Conservation (phyloP, 2,888 invertebrate species). For the Steinernema scapterisci region DNA sequence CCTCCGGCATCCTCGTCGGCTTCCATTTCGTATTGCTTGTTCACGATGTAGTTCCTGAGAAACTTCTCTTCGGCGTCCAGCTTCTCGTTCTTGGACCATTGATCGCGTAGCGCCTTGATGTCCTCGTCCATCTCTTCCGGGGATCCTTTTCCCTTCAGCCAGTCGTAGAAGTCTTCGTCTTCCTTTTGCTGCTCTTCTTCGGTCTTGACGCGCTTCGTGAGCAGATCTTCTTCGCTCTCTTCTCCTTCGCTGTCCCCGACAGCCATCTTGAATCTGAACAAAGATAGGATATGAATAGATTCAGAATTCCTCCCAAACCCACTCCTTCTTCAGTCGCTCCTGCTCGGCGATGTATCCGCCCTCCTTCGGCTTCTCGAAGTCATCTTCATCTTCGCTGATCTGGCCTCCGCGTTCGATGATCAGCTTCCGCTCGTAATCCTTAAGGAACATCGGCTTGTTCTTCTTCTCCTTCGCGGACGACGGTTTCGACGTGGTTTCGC, state of each 20-base stretch:
- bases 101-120: slow-evolving; percentile 45
- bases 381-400: slow-evolving; percentile 68
- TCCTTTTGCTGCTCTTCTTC: slow-evolving; percentile 66
- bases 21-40: slow-evolving; percentile 75
- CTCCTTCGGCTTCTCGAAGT: slow-evolving; percentile 36
- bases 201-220: slow-evolving; percentile 67
- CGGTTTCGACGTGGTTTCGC: not conserved
- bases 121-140: slow-evolving; percentile 71
- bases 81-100: slow-evolving; percentile 41
- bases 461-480: slow-evolving; percentile 52
- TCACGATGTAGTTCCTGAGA: slow-evolving; percentile 86
- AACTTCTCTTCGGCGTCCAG: slow-evolving; percentile 85
- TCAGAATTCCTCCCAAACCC: slow-evolving; percentile 68
- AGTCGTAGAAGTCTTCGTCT: slow-evolving; percentile 77
- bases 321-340: slow-evolving; percentile 74
- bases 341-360: slow-evolving; percentile 71
- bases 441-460: slow-evolving; percentile 75
- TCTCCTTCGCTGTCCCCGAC: slow-evolving; percentile 67
- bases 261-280: slow-evolving; percentile 54
- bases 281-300: not conserved
- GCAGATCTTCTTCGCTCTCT: slow-evolving; percentile 68
- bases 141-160: slow-evolving; percentile 80
- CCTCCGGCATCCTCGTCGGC: slow-evolving; percentile 58
- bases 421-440: slow-evolving; percentile 81
- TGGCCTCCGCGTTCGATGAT: slow-evolving; percentile 76